Evolutionary conservation across 2,888 invertebrate genomes (phyloP).

Genomic region (Mermis nigrescens): DNA sequence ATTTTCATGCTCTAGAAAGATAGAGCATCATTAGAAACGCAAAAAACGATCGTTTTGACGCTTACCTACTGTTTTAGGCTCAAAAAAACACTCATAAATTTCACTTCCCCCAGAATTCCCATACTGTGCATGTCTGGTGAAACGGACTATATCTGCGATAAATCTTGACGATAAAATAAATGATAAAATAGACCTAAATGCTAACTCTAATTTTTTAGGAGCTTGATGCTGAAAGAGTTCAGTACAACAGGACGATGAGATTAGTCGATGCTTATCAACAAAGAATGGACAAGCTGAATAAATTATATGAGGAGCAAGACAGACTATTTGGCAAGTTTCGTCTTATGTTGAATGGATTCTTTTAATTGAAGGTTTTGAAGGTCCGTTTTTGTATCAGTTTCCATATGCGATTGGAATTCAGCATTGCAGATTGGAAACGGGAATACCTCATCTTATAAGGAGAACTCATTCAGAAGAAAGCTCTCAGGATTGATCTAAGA

Average conservation of each 20-base stretch:
- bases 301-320: slow-evolving; percentile 37
- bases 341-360: neutral
- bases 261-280: slow-evolving; percentile 30
- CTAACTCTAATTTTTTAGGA: slow-evolving; percentile 27
- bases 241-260: slow-evolving; percentile 29
- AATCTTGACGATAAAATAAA: neutral
- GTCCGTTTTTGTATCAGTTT: neutral
- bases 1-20: too few species aligned
- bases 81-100: too few species aligned
- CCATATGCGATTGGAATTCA: too few species aligned
- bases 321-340: slow-evolving; percentile 32
- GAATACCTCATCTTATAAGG: too few species aligned
- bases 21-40: too few species aligned
- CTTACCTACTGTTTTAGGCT: too few species aligned
- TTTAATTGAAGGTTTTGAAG: neutral
- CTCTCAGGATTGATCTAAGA: neutral
- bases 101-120: too few species aligned
- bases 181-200: too few species aligned
- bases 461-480: too few species aligned
- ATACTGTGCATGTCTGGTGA: neutral
- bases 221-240: slow-evolving; percentile 29
- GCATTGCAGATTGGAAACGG: too few species aligned
- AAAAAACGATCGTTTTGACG: too few species aligned
- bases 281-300: slow-evolving; percentile 33
- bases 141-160: neutral